Percentiles rank a stretch among this genome's conserved stretches.
These are phyloP conservation scores for Naso thynnoides DNA, from an alignment of 2,797 vertebrate species.

Conservation along the genomic window DNA sequence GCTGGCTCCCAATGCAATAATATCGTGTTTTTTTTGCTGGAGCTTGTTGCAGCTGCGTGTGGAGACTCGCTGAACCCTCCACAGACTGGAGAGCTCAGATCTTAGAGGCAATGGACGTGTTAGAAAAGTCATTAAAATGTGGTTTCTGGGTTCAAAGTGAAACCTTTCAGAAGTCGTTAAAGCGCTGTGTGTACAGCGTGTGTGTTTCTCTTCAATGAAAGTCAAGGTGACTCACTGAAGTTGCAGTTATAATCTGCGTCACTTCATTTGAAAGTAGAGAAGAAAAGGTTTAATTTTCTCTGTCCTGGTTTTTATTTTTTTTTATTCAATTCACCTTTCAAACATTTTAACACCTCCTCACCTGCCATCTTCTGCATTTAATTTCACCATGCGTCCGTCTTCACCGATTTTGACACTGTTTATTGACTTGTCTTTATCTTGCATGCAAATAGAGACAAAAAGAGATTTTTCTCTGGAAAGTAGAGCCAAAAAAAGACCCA, in stretches of 20 bases:
- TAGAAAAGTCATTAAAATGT: neutral
- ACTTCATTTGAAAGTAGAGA: neutral
- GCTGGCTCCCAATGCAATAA: neutral
- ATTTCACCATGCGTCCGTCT: too few species aligned
- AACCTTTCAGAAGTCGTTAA: neutral
- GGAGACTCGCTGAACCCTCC: neutral
- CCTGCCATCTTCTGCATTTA: neutral
- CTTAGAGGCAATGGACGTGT: neutral
- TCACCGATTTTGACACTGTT: too few species aligned
- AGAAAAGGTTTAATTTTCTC: neutral
- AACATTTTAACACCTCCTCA: neutral
- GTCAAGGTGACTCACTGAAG: constrained; percentile 49
- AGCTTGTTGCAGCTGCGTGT: neutral
- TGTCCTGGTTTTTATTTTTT: neutral
- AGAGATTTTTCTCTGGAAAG: too few species aligned
- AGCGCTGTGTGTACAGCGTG: neutral
- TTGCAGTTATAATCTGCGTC: constrained; percentile 21
- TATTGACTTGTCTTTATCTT: neutral
- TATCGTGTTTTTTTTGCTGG: neutral
- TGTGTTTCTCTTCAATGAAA: constrained; percentile 6
- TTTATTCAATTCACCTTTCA: neutral
- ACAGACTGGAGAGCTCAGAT: neutral
- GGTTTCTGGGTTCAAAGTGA: neutral
- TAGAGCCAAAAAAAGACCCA: neutral
- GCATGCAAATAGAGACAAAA: neutral